These are phyloP conservation scores for Euwallacea fornicatus DNA, from an alignment of 1,140 invertebrate genomes.

Conservation along the genomic window DNA sequence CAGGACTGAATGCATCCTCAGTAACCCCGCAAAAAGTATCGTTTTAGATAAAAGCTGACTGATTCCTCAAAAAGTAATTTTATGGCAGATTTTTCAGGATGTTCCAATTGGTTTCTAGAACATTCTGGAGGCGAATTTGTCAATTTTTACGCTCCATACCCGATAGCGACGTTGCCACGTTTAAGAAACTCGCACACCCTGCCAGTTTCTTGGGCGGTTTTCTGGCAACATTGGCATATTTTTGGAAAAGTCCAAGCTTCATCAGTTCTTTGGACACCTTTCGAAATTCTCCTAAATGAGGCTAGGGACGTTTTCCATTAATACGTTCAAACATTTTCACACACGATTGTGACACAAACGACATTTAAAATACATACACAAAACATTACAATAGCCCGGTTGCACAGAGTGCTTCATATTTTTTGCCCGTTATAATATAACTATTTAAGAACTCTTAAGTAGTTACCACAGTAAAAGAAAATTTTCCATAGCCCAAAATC, in stretches of 20 bases:
- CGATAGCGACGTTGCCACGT: slow-evolving; percentile 14
- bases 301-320: not conserved
- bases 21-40: slow-evolving; percentile 33
- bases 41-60: slow-evolving; percentile 29
- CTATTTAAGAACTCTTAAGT: slow-evolving; percentile 36
- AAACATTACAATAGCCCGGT: slow-evolving; percentile 53
- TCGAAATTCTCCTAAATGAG: no score
- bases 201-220: no score
- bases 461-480: slow-evolving; percentile 46
- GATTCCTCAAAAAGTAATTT: slow-evolving; percentile 37
- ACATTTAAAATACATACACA: slow-evolving; percentile 43
- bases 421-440: slow-evolving; percentile 50
- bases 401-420: slow-evolving; percentile 54
- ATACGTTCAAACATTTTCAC: slow-evolving; percentile 11
- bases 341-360: slow-evolving; percentile 42
- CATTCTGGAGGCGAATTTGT: slow-evolving; percentile 37
- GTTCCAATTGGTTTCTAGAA: not conserved
- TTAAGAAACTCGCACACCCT: no score
- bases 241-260: no score
- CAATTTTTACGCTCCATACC: slow-evolving; percentile 41
- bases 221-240: no score
- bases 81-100: slow-evolving; percentile 40
- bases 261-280: no score
- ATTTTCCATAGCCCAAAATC: slow-evolving; percentile 53
- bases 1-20: not conserved